These are phyloP conservation scores for Acholoe squamosa DNA, from an alignment of 2,888 invertebrate genomes.

Conservation along the genomic window DNA sequence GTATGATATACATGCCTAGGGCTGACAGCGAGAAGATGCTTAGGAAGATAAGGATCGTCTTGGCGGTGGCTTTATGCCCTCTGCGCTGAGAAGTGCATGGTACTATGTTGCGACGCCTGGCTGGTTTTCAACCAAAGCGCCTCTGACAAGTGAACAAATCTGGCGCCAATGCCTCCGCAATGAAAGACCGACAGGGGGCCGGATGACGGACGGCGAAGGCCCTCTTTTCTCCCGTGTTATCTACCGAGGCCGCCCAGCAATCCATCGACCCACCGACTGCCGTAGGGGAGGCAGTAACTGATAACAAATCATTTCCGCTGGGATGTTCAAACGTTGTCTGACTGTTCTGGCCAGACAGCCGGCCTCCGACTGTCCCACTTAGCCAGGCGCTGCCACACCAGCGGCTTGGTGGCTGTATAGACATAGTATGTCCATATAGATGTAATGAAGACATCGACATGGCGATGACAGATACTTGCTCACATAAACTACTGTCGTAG, in stretches of 20 bases:
- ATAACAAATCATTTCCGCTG: constrained; percentile 47
- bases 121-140: background rate
- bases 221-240: background rate
- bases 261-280: background rate
- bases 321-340: constrained; percentile 34
- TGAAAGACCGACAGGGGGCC: background rate
- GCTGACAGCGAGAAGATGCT: no score
- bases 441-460: no score
- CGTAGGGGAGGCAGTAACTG: constrained; percentile 10
- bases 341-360: background rate
- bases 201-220: background rate
- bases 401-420: no score
- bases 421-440: no score
- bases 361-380: constrained; percentile 5
- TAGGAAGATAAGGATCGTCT: background rate
- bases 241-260: background rate
- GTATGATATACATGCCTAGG: no score
- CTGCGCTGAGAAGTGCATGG: background rate
- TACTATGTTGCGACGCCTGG: background rate
- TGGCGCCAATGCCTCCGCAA: background rate
- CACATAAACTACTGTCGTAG: no score
- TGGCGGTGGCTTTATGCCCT: background rate
- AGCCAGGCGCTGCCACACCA: background rate
- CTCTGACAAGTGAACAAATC: constrained; percentile 27
- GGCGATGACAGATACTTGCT: no score